phyloP scores from a whole-genome alignment of 2,797 vertebrate genomes.

The Myiotriccus ornatus region DNA sequence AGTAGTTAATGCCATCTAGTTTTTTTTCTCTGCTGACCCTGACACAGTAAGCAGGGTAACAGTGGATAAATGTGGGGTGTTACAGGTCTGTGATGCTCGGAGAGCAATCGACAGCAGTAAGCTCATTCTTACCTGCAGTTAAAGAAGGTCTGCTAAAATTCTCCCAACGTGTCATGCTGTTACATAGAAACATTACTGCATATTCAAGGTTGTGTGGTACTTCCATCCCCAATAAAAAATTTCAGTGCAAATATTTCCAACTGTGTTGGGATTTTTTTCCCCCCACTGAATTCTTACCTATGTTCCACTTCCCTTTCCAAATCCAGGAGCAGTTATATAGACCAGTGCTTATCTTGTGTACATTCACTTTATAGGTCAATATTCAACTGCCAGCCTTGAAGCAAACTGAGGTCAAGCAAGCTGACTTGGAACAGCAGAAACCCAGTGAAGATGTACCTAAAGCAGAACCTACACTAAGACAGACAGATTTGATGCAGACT shows the following conservation, averaged over 20 bases:
- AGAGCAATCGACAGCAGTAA: neutral
- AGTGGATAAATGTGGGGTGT: neutral
- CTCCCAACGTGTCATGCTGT: neutral
- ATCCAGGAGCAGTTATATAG: neutral
- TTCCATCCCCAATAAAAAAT: neutral
- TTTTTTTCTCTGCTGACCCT: neutral
- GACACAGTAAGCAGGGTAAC: neutral
- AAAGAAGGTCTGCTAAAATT: neutral
- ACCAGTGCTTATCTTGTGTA: neutral
- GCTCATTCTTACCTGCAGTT: neutral
- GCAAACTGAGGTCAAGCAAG: neutral
- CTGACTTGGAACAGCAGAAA: neutral
- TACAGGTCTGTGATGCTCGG: neutral
- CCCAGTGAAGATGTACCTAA: neutral
- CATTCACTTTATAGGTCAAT: neutral
- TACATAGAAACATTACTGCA: neutral
- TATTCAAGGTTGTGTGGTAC: neutral
- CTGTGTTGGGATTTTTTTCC: neutral
- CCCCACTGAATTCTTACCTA: neutral
- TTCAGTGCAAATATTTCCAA: neutral
- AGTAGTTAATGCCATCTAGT: neutral
- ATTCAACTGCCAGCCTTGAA: neutral
- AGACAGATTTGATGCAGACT: neutral
- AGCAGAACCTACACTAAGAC: neutral
- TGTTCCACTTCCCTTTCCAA: neutral